A percentile compares a stretch with the other conserved stretches of the same genome.
These are phyloP conservation scores for Yasuhikotakia modesta DNA, from an alignment of 2,797 vertebrate genomes.

Conservation along the genomic window DNA sequence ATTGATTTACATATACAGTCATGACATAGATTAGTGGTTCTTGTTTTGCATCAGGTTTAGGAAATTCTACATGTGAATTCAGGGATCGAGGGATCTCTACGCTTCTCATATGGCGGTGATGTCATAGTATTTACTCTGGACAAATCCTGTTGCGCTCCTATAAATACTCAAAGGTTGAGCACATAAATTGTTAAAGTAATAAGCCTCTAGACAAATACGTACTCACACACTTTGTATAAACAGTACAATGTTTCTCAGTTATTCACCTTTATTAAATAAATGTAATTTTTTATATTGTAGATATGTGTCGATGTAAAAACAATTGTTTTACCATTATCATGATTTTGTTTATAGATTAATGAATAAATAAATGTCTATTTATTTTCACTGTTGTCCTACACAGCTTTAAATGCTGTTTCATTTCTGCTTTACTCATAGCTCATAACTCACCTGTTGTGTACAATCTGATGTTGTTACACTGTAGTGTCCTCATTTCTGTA, in stretches of 20 bases:
- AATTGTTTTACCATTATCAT: neutral
- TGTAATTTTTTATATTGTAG: conserved; percentile 16
- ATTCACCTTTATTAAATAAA: neutral
- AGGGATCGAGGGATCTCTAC: no score
- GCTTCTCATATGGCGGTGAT: no score
- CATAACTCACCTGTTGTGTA: neutral
- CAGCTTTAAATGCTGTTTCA: neutral
- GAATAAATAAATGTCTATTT: neutral
- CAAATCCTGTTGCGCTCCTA: conserved; percentile 81
- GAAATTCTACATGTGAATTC: no score
- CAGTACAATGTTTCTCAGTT: neutral
- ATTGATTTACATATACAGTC: neutral
- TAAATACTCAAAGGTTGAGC: conserved; percentile 84
- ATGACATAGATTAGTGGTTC: neutral
- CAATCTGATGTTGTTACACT: neutral
- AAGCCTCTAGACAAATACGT: neutral
- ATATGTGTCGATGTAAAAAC: neutral
- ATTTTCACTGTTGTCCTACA: neutral
- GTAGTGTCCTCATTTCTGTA: neutral
- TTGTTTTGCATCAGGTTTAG: neutral
- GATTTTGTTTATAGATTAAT: neutral
- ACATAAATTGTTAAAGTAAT: no score
- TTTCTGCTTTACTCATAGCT: neutral
- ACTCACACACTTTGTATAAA: neutral
- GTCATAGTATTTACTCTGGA: no score